phyloP scores from a whole-genome alignment of 2,797 vertebrate genomes.

The Eospalax fontanierii region DNA sequence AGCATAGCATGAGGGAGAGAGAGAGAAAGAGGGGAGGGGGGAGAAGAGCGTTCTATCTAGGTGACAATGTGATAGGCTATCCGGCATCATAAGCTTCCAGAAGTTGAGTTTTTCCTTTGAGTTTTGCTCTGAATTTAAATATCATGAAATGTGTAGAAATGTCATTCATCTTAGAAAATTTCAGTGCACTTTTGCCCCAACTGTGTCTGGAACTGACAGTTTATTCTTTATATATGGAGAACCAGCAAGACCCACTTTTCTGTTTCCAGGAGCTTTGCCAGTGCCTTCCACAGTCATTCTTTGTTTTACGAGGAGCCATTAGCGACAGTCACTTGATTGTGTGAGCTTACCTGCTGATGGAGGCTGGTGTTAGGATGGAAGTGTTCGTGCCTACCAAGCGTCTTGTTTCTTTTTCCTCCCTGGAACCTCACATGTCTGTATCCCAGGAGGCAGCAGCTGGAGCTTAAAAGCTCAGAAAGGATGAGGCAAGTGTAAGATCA shows the following conservation, averaged over 20 bases:
- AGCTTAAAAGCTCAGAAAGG: slow-evolving; percentile 59
- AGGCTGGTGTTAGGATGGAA: neutral
- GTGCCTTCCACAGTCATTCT: neutral
- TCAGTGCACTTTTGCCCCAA: neutral
- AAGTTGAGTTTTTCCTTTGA: slow-evolving; percentile 30
- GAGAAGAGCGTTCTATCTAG: neutral
- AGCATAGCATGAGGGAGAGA: too few species aligned
- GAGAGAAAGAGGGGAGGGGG: too few species aligned
- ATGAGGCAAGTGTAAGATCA: slow-evolving; percentile 85
- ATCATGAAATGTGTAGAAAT: neutral
- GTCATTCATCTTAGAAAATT: slow-evolving; percentile 53
- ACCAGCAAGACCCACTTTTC: neutral
- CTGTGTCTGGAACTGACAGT: neutral
- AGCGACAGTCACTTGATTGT: neutral
- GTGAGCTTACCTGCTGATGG: slow-evolving; percentile 25
- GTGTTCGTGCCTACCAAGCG: neutral
- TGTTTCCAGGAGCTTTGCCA: neutral
- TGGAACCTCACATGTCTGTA: slow-evolving; percentile 34
- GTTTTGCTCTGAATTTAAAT: neutral
- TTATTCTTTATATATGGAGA: neutral
- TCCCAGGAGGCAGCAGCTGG: slow-evolving; percentile 62
- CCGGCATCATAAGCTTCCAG: neutral
- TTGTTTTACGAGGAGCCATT: neutral
- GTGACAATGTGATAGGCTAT: neutral
- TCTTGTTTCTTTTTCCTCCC: neutral